Evolutionary conservation across 2,888 invertebrate genomes (phyloP).

Genomic region (Mesorhabditis sp.): DNA sequence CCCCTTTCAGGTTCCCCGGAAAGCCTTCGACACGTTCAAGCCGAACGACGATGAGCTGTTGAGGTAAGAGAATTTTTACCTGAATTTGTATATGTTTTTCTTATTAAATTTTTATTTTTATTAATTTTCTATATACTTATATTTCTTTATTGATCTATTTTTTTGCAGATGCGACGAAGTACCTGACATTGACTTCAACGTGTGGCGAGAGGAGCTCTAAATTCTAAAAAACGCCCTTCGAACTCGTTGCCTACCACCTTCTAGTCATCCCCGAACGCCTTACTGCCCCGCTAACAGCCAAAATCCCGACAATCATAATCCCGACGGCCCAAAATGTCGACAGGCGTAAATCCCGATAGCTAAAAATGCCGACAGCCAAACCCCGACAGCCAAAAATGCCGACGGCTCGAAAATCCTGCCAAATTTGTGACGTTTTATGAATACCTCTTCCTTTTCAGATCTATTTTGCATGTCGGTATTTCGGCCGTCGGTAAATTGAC

Average conservation of each 20-base stretch:
- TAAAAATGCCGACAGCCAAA: too few relatives aligned
- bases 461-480: too few relatives aligned
- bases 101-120: conserved; percentile 11
- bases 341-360: too few relatives aligned
- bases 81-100: not conserved
- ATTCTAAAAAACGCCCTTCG: not conserved
- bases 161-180: conserved; percentile 34
- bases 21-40: conserved; percentile 45
- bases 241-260: not conserved
- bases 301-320: too few relatives aligned
- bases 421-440: too few relatives aligned
- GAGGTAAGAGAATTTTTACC: conserved; percentile 8
- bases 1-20: conserved; percentile 36
- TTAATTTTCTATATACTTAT: conserved; percentile 2
- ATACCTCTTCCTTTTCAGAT: too few relatives aligned
- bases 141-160: not conserved
- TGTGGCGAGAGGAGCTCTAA: conserved; percentile 35
- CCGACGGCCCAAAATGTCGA: too few relatives aligned
- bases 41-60: conserved; percentile 18
- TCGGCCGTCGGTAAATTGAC: too few relatives aligned
- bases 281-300: too few relatives aligned
- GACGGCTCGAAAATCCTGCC: too few relatives aligned
- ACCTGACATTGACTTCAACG: conserved; percentile 32
- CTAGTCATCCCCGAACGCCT: too few relatives aligned
- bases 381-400: too few relatives aligned